These are phyloP conservation scores for Machimus atricapillus DNA, from an alignment of 2,888 invertebrate genomes.

Conservation along the genomic window DNA sequence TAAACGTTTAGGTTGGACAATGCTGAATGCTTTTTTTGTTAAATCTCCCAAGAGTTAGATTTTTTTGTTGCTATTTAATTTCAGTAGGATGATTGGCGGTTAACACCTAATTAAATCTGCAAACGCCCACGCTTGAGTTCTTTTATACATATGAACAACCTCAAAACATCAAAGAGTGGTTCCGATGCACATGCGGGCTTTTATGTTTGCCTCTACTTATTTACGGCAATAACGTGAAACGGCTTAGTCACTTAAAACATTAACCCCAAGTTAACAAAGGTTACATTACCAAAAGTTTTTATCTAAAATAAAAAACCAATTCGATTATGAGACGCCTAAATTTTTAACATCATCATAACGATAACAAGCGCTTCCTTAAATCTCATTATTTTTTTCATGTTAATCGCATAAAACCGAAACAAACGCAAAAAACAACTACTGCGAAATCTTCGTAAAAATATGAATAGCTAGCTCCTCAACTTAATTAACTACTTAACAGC, in stretches of 20 bases:
- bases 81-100: neutral
- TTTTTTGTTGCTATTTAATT: neutral
- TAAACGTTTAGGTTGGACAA: neutral
- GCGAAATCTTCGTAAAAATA: neutral
- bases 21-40: neutral
- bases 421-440: neutral
- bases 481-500: neutral
- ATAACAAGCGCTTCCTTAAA: neutral
- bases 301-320: neutral
- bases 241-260: neutral
- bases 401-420: neutral
- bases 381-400: neutral
- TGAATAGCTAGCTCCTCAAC: neutral
- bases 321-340: neutral
- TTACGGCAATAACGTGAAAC: neutral
- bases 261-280: neutral
- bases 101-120: neutral
- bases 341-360: neutral
- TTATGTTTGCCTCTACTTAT: neutral
- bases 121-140: neutral
- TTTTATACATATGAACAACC: neutral
- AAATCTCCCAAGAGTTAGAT: neutral
- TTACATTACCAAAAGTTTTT: neutral
- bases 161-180: neutral
- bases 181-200: neutral